Base-by-base conservation (phyloP, 2,797 vertebrate genomes). In the Cynodonichthys magdalenae region DNA sequence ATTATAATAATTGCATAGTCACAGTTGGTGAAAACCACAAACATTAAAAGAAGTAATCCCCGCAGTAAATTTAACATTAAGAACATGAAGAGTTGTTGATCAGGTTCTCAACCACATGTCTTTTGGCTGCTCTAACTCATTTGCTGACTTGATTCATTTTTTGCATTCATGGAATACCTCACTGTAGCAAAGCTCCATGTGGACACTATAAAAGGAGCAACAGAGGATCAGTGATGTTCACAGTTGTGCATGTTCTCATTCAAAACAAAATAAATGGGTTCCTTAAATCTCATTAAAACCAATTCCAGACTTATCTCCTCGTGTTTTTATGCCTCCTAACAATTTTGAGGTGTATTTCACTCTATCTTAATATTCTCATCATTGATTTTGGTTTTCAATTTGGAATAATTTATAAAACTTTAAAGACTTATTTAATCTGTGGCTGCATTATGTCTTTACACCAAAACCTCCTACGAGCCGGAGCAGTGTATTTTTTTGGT, bases 141-240 rank as follows among this genome's bases (percentile, higher is more conserved):
- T 47, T 49, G 10, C 15, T 41, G 48, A 29, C 42, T 7, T 46
- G 6, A 18, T 46, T 46, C n/a, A 45, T 45, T 27, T 31, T 29
- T 27, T n/a, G 11, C 10, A 45, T 57, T 36, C 4, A 6, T 19
- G 42, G 14, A 10, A 1, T 45, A 6, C 27, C 9, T 57, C 15
- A 28, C 41, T 57, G 41, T 45, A 28, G 53, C 20, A 34, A 34
- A 39, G 14, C 52, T 54, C 36, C 36, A 20, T 20, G 47, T 49
- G 47, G 44, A 27, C 47, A 24, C 20, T 49, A 49, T 8, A 41
- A 41, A 15, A 24, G 19, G 14, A 36, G 19, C 31, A 31, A 6
- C 31, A 18, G 15, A 36, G 14, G 31, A 18, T 19, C 14, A 14
- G 6, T 20, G n/a, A 10, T 41, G 19, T 14, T 54, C 53, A 41